Evolutionary conservation across 2,888 invertebrate genomes (phyloP).

Genomic region (Mythimna ferrago): DNA sequence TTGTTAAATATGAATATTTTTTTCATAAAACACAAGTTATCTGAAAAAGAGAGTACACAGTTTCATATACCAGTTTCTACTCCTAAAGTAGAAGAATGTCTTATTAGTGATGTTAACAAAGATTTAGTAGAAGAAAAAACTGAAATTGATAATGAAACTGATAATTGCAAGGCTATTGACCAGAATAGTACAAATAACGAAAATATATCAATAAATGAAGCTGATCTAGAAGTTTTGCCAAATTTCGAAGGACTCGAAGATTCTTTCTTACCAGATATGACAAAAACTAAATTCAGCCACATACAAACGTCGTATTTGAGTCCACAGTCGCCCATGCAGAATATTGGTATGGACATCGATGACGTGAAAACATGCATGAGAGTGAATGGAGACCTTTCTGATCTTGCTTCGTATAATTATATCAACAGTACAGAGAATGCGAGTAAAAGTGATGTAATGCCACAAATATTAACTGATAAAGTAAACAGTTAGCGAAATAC

Average conservation of each 20-base stretch:
- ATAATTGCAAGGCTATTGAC: no score
- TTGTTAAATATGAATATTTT: no score
- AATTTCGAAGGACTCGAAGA: constrained; percentile 86
- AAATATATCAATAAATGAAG: constrained; percentile 80
- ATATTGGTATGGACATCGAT: constrained; percentile 35
- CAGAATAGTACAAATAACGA: constrained; percentile 50
- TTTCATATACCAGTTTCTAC: no score
- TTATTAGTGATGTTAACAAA: no score
- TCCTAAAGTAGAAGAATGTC: no score
- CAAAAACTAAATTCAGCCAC: constrained; percentile 80
- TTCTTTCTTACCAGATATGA: constrained; percentile 82
- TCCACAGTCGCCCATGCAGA: constrained; percentile 86
- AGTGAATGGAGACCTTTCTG: constrained; percentile 79
- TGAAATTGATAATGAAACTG: constrained; percentile 44
- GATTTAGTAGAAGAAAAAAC: no score
- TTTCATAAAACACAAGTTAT: no score
- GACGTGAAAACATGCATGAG: constrained; percentile 70
- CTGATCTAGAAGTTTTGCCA: constrained; percentile 82
- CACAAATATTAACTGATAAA: constrained; percentile 84
- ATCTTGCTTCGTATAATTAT: constrained; percentile 82
- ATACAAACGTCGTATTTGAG: constrained; percentile 84
- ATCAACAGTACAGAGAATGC: constrained; percentile 78
- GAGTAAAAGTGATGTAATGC: constrained; percentile 82
- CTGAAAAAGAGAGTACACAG: no score
- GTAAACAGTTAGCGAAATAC: constrained; percentile 86